Base-by-base conservation (phyloP, 37 sponge, comb jelly and placozoan genomes). In the Ephydatia muelleri region DNA sequence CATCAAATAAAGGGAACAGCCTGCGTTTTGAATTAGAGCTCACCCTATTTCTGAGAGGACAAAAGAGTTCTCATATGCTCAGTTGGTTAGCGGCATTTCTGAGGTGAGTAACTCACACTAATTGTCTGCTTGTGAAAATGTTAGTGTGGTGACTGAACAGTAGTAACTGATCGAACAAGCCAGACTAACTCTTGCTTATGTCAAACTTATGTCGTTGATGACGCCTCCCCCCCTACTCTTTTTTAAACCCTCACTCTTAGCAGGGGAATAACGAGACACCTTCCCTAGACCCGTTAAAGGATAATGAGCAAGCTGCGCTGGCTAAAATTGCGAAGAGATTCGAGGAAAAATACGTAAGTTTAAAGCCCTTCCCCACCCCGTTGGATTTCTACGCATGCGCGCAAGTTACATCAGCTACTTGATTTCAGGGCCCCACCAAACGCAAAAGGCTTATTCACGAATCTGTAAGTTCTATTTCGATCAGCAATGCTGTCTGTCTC, bases 331-430 rank as follows among this genome's bases (percentile, higher is more conserved):
- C 96, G 0, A 85, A 73, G 74, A 80, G 79, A n/a, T 85, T 95
- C 33, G 96, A 95, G 69, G 91, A 92, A 79, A 95, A 95, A 95
- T 95, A 92, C 79, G 96, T 92, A 34, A 78, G 92, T 84, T 9
- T 27, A 14, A 30, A 14, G 0, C 32, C 28, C 30, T 19, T 26
- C 25, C 75, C 36, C 19, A 38, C 28, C 25, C 68, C 13, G n/a
- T 65, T 48, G 65, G 67, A 49, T 64, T 33, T 12, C n/a, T 37
- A 67, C 72, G 80, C 79, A 73, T 88, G 82, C 57, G 75, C 74
- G 30, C 57, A 36, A 70, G 22, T 32, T n/a, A n/a, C n/a, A n/a
- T 38, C 73, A 48, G 47, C 40, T 5, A 65, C 48, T 28, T 67
- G 36, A 80, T 79, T 85, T 22, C 82, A 89, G 88, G 93, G 75